Evolutionary conservation across 2,797 vertebrate genomes (phyloP).

Genomic region (Alectoris magna): DNA sequence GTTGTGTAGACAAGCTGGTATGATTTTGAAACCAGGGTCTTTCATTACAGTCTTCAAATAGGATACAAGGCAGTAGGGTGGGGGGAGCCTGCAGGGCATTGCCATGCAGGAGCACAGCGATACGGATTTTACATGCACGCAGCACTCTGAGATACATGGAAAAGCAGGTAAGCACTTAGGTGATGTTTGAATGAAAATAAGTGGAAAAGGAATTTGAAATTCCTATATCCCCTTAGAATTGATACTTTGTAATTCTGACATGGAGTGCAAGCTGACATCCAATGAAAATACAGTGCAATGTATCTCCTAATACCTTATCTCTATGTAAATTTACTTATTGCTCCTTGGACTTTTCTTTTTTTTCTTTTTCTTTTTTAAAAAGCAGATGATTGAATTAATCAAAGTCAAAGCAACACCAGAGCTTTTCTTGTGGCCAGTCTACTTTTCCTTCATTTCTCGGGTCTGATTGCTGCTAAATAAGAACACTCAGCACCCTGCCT

Average conservation of each 20-base stretch:
- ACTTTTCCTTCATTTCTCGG: conserved; percentile 7
- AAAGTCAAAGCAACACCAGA: conserved; percentile 23
- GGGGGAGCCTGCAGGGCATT: conserved; percentile 47
- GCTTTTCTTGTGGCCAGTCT: not conserved
- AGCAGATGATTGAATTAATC: conserved; percentile 46
- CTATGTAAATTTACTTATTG: conserved; percentile 52
- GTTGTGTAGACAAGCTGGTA: conserved; percentile 66
- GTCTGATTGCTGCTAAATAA: not conserved
- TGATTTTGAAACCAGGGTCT: conserved; percentile 65
- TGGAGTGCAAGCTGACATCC: not conserved
- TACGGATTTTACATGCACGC: conserved; percentile 35
- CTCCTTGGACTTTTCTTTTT: not conserved
- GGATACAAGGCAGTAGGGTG: conserved; percentile 39
- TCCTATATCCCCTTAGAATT: conserved; percentile 26
- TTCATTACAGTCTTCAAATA: conserved; percentile 79
- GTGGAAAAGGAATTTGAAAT: conserved; percentile 14
- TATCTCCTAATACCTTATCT: conserved; percentile 60
- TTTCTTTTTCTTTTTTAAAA: not conserved
- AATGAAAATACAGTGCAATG: conserved; percentile 28
- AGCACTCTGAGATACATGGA: not conserved
- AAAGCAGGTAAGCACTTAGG: not conserved
- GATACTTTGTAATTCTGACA: conserved; percentile 35
- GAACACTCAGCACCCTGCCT: not conserved
- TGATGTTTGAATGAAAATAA: conserved; percentile 47
- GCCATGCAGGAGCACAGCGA: conserved; percentile 15